Evolutionary conservation across 1,140 invertebrate genomes (phyloP), one percentile per base, ranked within the genome.

Genomic region (Temnothorax curvispinosus): DNA sequence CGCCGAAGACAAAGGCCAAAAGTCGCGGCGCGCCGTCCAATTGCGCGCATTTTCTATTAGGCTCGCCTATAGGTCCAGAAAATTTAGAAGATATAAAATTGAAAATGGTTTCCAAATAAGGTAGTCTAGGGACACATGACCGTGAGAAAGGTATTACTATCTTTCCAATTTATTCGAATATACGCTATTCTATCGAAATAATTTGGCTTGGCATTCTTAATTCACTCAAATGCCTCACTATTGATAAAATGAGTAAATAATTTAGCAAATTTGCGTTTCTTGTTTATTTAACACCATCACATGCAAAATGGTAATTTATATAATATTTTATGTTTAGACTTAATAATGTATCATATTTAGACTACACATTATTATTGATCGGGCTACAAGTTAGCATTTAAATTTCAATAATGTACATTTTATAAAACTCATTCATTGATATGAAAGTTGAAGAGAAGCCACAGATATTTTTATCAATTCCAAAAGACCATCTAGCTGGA

Each of bases 1-100:
- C 38, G 56, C 27, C 44, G 21, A 60, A 87, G 86, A 89, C 88
- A 89, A 90, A 89, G 76, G 41, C 54, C 11, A 41, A 27, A 1
- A 27, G n/a, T 15, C 15, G 27, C 32, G 32, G 8, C 52, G 8
- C 32, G 32, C 8, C 52, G 15, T 71, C 35, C 21, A 11, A n/a
- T 81, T 15, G n/a, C 67, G 54, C 32, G 54, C n/a, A 44, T 84
- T 84, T 58, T 27, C 13, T 13, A 75, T 60, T 60, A 47, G 47
- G 8, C 13, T 27, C 54, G 8, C 7, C 11, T 13, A 27, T 13
- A 27, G 18, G 13, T 67, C 38, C 9, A 47, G n/a, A 21, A 21
- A 21, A 35, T 32, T 64, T 35, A 13, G 9, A 9, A 11, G 35
- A 47, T 41, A 27, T 2, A 32, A 64, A 47, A 47, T 77, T 64